A percentile compares a stretch with the other conserved stretches of the same genome.
phyloP scores from a whole-genome alignment of 2,797 vertebrate genomes.

The Enteromius afrohamiltoni region DNA sequence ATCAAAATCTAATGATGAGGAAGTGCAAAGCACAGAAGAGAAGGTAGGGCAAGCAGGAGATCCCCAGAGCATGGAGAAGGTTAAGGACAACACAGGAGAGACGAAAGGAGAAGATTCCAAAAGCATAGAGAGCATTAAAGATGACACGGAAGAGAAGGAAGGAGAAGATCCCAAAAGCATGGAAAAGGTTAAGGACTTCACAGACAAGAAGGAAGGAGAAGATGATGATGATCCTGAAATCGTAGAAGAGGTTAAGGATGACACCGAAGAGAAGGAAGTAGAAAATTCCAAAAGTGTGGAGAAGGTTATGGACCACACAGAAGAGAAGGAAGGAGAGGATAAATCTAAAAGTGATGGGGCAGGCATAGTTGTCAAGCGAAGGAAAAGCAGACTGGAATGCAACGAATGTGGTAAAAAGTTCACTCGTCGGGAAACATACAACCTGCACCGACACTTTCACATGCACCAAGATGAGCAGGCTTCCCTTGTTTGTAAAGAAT shows the following conservation, averaged over 20 bases:
- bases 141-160: not conserved
- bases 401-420: constrained; percentile 80
- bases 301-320: constrained; percentile 1
- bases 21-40: constrained; percentile 19
- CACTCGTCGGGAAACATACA: constrained; percentile 78
- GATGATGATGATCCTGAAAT: not conserved
- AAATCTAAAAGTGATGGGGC: constrained; percentile 13
- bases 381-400: constrained; percentile 72
- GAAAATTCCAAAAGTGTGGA: not conserved
- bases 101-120: constrained; percentile 6
- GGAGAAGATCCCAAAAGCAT: not conserved
- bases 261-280: constrained; percentile 18
- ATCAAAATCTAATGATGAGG: not conserved
- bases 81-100: constrained; percentile 21
- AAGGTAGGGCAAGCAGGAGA: not conserved
- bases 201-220: constrained; percentile 11
- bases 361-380: constrained; percentile 58
- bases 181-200: not conserved
- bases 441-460: constrained; percentile 83
- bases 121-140: not conserved
- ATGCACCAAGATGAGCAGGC: constrained; percentile 77
- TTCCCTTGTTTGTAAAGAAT: constrained; percentile 81
- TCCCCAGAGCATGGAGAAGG: not conserved
- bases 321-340: constrained; percentile 38
- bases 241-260: not conserved